These are phyloP conservation scores for Dendrocopos noguchii DNA, from an alignment of 2,113 vertebrate species.

Conservation along the genomic window DNA sequence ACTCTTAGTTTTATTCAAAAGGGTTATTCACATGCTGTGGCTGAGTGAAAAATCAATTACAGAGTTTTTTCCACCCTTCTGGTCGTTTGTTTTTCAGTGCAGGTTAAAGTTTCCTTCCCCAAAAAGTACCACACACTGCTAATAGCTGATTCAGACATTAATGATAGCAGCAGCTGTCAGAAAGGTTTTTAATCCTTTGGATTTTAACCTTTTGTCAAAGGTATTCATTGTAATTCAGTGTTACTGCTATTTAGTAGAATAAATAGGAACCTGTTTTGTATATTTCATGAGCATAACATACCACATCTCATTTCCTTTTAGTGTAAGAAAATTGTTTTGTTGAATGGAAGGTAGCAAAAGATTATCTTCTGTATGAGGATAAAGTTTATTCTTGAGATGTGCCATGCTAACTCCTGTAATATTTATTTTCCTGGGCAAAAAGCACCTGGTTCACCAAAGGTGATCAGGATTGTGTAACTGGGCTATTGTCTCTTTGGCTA, in stretches of 20 bases:
- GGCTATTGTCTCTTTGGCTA: not conserved
- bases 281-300: not conserved
- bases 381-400: not conserved
- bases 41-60: not conserved
- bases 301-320: not conserved
- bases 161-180: not conserved
- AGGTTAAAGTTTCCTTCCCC: not conserved
- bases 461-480: not conserved
- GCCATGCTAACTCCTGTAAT: not conserved
- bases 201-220: not conserved
- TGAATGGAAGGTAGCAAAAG: not conserved
- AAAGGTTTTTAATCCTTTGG: not conserved
- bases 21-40: not conserved
- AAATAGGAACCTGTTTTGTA: not conserved
- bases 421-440: not conserved
- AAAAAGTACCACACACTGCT: not conserved
- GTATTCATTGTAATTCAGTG: not conserved
- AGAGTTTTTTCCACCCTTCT: fast-evolving
- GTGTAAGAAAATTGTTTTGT: not conserved
- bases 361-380: not conserved
- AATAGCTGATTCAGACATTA: not conserved
- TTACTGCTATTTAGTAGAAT: not conserved
- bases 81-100: not conserved
- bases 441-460: not conserved
- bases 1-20: not conserved